phyloP scores from a whole-genome alignment of 2,797 vertebrate species.

The Siniperca undulata region DNA sequence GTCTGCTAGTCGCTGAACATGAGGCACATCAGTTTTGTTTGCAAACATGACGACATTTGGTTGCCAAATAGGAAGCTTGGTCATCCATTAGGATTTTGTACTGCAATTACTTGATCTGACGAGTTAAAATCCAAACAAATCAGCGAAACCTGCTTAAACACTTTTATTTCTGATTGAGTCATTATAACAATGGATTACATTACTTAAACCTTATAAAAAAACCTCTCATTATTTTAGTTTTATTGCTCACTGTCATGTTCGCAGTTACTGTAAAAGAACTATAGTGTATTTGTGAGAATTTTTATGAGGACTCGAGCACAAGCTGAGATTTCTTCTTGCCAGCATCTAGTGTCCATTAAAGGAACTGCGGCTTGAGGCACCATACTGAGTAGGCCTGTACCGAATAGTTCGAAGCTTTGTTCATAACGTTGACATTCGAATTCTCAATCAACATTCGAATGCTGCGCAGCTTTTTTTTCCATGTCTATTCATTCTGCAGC shows the following conservation, averaged over 20 bases:
- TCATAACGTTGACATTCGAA: too few relatives aligned
- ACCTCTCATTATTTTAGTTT: background rate
- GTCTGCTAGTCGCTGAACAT: background rate
- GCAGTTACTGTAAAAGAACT: background rate
- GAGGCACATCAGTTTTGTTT: background rate
- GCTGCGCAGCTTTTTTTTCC: too few relatives aligned
- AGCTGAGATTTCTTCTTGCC: background rate
- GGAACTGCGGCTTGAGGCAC: conserved; percentile 3
- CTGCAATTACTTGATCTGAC: background rate
- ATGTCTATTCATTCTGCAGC: too few relatives aligned
- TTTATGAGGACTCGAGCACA: background rate
- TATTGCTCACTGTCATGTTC: background rate
- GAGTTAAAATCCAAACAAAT: background rate
- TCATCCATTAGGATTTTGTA: background rate
- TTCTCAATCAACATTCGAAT: too few relatives aligned
- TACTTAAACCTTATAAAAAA: background rate
- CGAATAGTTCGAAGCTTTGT: too few relatives aligned
- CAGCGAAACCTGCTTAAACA: background rate
- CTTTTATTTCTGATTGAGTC: background rate
- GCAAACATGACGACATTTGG: background rate
- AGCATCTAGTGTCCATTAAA: conserved; percentile 1
- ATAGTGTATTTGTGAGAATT: background rate
- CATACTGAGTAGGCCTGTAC: too few relatives aligned
- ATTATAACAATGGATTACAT: background rate
- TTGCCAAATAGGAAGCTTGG: background rate